A percentile compares a stretch with the other conserved stretches of the same genome.
phyloP scores from a whole-genome alignment of 2,888 invertebrate genomes.

The Odontomyia ornata region DNA sequence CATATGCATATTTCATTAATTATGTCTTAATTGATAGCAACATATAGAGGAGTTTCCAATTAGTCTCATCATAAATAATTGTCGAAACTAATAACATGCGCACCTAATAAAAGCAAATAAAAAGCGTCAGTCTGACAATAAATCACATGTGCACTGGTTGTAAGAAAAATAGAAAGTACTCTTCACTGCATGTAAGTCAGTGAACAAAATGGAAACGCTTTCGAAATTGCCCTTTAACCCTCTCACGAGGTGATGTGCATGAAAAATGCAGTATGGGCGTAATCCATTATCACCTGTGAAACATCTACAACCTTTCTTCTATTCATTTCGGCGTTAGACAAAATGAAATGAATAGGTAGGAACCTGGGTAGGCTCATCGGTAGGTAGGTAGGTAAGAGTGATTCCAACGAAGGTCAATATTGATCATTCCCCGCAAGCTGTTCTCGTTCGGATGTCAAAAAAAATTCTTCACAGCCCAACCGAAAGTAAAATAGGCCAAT shows the following conservation, averaged over 20 bases:
- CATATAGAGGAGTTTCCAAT: no score
- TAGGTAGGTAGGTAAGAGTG: slow-evolving; percentile 15
- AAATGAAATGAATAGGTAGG: slow-evolving; percentile 11
- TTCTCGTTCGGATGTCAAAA: background rate
- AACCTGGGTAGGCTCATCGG: background rate
- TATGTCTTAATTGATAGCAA: no score
- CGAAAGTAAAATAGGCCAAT: slow-evolving; percentile 18
- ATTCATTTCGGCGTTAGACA: background rate
- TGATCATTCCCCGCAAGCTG: background rate
- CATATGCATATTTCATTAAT: no score
- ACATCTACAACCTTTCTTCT: background rate
- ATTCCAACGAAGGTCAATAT: background rate
- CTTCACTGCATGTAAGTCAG: background rate
- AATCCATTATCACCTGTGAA: background rate
- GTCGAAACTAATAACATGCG: background rate
- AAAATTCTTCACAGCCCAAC: background rate
- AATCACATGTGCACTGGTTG: no score
- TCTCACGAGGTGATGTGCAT: background rate
- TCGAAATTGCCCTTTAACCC: background rate
- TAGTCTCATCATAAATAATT: background rate
- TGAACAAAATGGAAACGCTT: background rate
- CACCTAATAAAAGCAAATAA: background rate
- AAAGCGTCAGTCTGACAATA: background rate
- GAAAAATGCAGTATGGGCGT: background rate
- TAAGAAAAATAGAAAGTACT: background rate